Percentiles rank a stretch among this genome's conserved stretches.
phyloP scores from a whole-genome alignment of 2,797 vertebrate genomes.

The Xyrichtys novacula region DNA sequence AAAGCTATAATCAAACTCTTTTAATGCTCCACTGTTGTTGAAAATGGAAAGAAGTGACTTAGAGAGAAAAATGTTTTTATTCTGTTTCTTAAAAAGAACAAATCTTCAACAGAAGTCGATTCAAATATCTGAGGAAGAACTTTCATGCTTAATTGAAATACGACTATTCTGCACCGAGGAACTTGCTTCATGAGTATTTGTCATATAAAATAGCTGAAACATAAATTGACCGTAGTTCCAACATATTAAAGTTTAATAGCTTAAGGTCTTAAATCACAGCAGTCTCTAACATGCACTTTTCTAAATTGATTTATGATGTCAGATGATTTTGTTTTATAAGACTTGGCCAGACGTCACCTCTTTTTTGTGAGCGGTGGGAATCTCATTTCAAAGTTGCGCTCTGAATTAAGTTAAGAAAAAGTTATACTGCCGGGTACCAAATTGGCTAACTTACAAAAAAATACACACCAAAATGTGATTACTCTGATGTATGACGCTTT shows the following conservation, averaged over 20 bases:
- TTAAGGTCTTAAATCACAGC: slow-evolving; percentile 17
- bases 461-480: slow-evolving; percentile 53
- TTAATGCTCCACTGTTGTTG: neutral
- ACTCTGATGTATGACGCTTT: slow-evolving; percentile 39
- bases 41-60: neutral
- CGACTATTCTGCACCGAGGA: too few relatives aligned
- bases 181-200: neutral
- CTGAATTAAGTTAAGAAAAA: slow-evolving; percentile 42
- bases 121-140: slow-evolving; percentile 20
- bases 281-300: slow-evolving; percentile 34
- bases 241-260: slow-evolving; percentile 23
- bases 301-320: slow-evolving; percentile 56
- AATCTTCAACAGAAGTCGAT: neutral
- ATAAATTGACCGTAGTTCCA: slow-evolving; percentile 11
- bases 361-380: slow-evolving; percentile 46
- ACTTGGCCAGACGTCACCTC: slow-evolving; percentile 48
- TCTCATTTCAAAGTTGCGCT: slow-evolving; percentile 54
- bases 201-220: slow-evolving; percentile 1
- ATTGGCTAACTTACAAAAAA: slow-evolving; percentile 43
- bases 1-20: slow-evolving; percentile 4
- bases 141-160: slow-evolving; percentile 13
- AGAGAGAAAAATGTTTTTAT: neutral
- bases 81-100: neutral
- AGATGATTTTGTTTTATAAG: slow-evolving; percentile 53
- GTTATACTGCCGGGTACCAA: slow-evolving; percentile 42